Conservation (phyloP, 30 jellyfish, hydroid and myxozoan species). For the Euphysa ruthae region DNA sequence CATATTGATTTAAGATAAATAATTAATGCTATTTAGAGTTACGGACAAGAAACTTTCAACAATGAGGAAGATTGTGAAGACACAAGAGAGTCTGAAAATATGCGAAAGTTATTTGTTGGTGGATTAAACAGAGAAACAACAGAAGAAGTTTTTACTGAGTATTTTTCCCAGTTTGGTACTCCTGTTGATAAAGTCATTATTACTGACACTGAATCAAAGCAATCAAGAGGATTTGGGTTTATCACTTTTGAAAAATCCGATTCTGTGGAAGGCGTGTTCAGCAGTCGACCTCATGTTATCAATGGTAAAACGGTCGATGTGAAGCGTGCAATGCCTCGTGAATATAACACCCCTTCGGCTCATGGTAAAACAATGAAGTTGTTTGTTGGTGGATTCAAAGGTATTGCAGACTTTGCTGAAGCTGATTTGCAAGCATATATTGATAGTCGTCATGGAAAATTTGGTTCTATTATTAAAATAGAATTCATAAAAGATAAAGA, state of each 20-base stretch:
- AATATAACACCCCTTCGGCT: conserved; percentile 53
- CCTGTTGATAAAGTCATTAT: conserved; percentile 72
- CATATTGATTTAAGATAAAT: too few relatives aligned
- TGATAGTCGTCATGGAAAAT: conserved; percentile 36
- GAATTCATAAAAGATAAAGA: conserved; percentile 70
- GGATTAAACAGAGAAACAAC: conserved; percentile 59
- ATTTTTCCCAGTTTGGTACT: conserved; percentile 60
- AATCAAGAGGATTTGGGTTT: conserved; percentile 92
- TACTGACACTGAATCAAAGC: conserved; percentile 39
- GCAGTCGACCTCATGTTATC: conserved; percentile 57
- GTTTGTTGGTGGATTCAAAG: conserved; percentile 74
- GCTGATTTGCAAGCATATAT: conserved; percentile 52
- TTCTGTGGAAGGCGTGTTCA: conserved; percentile 65
- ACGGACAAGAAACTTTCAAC: too few relatives aligned
- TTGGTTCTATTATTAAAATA: conserved; percentile 56
- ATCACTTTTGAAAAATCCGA: conserved; percentile 52
- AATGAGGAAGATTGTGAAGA: conserved; percentile 1
- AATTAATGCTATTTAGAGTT: too few relatives aligned
- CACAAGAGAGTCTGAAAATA: conserved; percentile 40
- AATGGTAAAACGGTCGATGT: conserved; percentile 72
- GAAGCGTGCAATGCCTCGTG: conserved; percentile 92
- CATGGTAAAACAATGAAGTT: conserved; percentile 69
- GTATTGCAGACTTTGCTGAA: conserved; percentile 30
- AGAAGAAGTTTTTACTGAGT: conserved; percentile 62
- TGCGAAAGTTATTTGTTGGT: conserved; percentile 78